A percentile compares a stretch with the other conserved stretches of the same genome.
These are phyloP conservation scores for Drosophila meridiana DNA, from an alignment of 2,888 invertebrate genomes.

Conservation along the genomic window DNA sequence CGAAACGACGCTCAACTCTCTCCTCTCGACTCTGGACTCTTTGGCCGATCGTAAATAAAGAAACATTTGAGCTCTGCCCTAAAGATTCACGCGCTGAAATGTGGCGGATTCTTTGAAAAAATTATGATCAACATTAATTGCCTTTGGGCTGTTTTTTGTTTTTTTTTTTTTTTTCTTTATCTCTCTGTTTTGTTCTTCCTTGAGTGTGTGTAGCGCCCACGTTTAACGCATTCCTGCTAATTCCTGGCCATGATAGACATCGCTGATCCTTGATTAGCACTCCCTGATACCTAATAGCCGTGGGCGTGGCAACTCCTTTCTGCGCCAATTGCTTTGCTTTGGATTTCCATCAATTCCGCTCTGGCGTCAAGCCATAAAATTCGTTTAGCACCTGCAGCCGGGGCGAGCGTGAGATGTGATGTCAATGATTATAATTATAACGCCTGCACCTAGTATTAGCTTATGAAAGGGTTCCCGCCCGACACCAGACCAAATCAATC, in stretches of 20 bases:
- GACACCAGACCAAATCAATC: constrained; percentile 53
- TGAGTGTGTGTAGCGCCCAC: constrained; percentile 54
- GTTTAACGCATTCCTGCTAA: constrained; percentile 77
- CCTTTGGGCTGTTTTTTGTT: constrained; percentile 22
- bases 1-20: constrained; percentile 48
- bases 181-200: neutral
- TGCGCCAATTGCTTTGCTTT: constrained; percentile 41
- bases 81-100: constrained; percentile 68
- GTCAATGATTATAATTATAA: constrained; percentile 74
- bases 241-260: constrained; percentile 56
- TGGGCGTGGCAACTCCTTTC: constrained; percentile 49
- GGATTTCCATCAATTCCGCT: constrained; percentile 1
- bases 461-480: constrained; percentile 63
- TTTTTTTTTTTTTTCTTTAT: neutral
- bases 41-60: constrained; percentile 69
- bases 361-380: constrained; percentile 78
- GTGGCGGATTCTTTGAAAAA: constrained; percentile 68
- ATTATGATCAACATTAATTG: constrained; percentile 57
- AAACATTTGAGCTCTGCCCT: constrained; percentile 48
- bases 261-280: constrained; percentile 73
- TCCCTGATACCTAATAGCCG: constrained; percentile 27
- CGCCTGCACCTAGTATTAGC: constrained; percentile 49
- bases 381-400: constrained; percentile 66
- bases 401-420: constrained; percentile 54
- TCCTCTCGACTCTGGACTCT: constrained; percentile 37